These are phyloP conservation scores for Branchinecta lindahli DNA, from an alignment of 1,140 invertebrate species.

Conservation along the genomic window DNA sequence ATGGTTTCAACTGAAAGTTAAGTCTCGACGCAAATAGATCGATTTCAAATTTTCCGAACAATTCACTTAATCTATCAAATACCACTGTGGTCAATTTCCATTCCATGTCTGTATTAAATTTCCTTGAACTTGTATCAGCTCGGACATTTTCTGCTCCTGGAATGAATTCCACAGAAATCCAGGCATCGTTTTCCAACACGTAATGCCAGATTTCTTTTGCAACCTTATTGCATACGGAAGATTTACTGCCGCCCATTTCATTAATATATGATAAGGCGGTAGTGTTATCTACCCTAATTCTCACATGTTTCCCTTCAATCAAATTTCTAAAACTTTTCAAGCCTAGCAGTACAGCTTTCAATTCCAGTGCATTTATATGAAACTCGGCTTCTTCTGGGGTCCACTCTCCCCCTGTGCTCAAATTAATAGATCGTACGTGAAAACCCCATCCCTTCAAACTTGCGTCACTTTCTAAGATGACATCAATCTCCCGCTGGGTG, in stretches of 20 bases:
- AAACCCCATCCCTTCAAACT: background rate
- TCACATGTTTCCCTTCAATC: background rate
- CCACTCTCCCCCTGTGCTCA: background rate
- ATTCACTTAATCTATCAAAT: no score
- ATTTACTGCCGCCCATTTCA: constrained; percentile 10
- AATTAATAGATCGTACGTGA: background rate
- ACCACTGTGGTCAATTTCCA: no score
- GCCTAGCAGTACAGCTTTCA: background rate
- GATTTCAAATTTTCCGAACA: background rate
- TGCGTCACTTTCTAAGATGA: background rate
- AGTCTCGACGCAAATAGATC: background rate
- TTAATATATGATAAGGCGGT: background rate
- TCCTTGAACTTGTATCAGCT: no score
- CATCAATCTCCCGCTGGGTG: background rate
- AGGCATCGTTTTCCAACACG: background rate
- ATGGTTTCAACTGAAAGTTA: background rate
- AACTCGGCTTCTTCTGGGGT: no score
- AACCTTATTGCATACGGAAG: no score
- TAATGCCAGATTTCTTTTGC: background rate
- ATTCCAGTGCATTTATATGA: background rate
- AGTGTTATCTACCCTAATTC: background rate
- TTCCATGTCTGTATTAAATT: no score
- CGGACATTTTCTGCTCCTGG: background rate
- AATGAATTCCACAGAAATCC: constrained; percentile 5
- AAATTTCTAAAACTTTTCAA: background rate